These are phyloP conservation scores for Antedon bifida DNA, from an alignment of 35 echinoderm and acorn worm species.

Conservation along the genomic window DNA sequence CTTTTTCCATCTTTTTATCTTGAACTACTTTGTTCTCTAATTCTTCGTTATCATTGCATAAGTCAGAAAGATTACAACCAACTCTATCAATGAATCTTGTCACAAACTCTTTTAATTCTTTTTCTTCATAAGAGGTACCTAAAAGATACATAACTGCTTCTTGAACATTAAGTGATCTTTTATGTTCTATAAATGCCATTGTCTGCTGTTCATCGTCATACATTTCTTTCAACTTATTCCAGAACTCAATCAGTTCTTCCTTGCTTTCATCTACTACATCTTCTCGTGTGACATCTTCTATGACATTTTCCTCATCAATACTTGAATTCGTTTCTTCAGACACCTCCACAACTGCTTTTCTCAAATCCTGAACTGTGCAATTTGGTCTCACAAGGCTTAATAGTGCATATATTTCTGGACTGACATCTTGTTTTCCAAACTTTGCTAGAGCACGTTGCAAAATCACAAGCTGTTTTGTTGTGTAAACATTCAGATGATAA, in stretches of 20 bases:
- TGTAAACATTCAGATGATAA: slow-evolving; percentile 13
- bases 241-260: background rate
- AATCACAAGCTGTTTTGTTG: slow-evolving; percentile 20
- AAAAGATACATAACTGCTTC: background rate
- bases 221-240: background rate
- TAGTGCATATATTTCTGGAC: background rate
- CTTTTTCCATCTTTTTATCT: background rate
- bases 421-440: background rate
- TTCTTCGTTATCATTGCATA: background rate
- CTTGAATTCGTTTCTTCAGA: background rate
- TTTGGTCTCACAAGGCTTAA: background rate
- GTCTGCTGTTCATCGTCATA: background rate
- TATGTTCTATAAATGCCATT: background rate
- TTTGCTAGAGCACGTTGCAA: background rate
- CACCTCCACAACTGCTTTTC: background rate
- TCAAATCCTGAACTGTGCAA: slow-evolving; percentile 7
- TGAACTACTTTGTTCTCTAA: background rate
- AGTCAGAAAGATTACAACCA: background rate
- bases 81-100: background rate
- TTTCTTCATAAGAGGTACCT: background rate
- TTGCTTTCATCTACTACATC: background rate
- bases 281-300: background rate
- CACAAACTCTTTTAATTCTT: background rate
- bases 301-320: background rate
- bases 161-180: background rate